These are phyloP conservation scores for Drosophila formosana DNA, from an alignment of 2,888 invertebrate genomes.

Conservation along the genomic window DNA sequence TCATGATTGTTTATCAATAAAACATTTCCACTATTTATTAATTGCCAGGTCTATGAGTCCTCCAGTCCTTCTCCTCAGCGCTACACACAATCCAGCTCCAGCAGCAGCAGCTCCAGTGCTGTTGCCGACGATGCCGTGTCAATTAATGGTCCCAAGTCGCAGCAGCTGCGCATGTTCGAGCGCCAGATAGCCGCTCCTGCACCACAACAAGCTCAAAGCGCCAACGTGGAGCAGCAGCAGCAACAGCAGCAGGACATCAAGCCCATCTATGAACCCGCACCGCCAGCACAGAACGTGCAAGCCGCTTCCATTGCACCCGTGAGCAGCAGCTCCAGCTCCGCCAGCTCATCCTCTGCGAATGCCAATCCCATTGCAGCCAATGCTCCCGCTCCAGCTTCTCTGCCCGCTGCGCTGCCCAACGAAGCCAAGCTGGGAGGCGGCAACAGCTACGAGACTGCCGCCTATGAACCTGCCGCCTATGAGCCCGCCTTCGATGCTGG, in stretches of 20 bases:
- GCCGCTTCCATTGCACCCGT: constrained; percentile 36
- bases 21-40: no score
- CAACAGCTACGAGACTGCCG: constrained; percentile 28
- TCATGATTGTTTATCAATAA: no score
- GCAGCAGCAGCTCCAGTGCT: constrained; percentile 28
- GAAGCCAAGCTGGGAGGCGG: constrained; percentile 41
- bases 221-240: constrained; percentile 58
- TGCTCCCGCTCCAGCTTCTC: constrained; percentile 22
- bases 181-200: constrained; percentile 79
- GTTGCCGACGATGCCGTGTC: constrained; percentile 60
- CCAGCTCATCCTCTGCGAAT: constrained; percentile 22
- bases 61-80: constrained; percentile 76
- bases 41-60: constrained; percentile 79
- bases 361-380: constrained; percentile 11
- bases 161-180: constrained; percentile 77
- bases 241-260: constrained; percentile 61
- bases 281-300: constrained; percentile 36
- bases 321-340: constrained; percentile 17
- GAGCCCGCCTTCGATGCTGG: constrained; percentile 51
- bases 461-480: constrained; percentile 44
- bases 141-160: constrained; percentile 64
- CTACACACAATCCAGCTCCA: constrained; percentile 60
- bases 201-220: constrained; percentile 51
- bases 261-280: constrained; percentile 61
- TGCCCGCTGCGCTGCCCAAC: constrained; percentile 27